These are phyloP conservation scores for Drosophila pallidifrons DNA, from an alignment of 1,140 invertebrate species.

Conservation along the genomic window DNA sequence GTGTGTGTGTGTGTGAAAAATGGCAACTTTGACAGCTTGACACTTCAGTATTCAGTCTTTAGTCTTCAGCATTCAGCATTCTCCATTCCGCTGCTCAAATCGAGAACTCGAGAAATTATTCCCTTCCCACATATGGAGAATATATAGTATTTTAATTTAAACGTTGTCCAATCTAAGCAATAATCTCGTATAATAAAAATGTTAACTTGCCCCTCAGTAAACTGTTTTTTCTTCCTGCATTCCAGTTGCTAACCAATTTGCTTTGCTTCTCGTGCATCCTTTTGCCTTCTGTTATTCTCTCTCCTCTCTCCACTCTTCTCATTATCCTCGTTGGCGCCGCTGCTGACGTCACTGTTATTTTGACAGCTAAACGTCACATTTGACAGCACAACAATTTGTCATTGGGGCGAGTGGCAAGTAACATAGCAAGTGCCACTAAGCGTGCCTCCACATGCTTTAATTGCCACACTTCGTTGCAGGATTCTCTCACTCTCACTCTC, in stretches of 20 bases:
- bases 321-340: conserved; percentile 39
- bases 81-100: background rate
- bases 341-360: conserved; percentile 66
- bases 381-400: conserved; percentile 79
- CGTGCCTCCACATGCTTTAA: conserved; percentile 39
- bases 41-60: conserved; percentile 56
- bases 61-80: conserved; percentile 4
- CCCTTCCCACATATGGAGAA: conserved; percentile 43
- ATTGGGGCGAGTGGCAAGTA: conserved; percentile 20
- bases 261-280: background rate
- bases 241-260: conserved; percentile 5
- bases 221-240: conserved; percentile 15
- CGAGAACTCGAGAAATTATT: background rate
- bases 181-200: conserved; percentile 48
- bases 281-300: too few species aligned
- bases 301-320: background rate
- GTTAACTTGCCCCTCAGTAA: conserved; percentile 13
- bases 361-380: conserved; percentile 76
- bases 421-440: conserved; percentile 4
- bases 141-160: conserved; percentile 69
- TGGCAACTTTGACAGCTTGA: conserved; percentile 81
- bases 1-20: conserved; percentile 67
- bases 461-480: conserved; percentile 41
- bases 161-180: conserved; percentile 11
- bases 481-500: background rate